Evolutionary conservation across 2,113 vertebrate species (phyloP).

Genomic region (Nipponia nippon): DNA sequence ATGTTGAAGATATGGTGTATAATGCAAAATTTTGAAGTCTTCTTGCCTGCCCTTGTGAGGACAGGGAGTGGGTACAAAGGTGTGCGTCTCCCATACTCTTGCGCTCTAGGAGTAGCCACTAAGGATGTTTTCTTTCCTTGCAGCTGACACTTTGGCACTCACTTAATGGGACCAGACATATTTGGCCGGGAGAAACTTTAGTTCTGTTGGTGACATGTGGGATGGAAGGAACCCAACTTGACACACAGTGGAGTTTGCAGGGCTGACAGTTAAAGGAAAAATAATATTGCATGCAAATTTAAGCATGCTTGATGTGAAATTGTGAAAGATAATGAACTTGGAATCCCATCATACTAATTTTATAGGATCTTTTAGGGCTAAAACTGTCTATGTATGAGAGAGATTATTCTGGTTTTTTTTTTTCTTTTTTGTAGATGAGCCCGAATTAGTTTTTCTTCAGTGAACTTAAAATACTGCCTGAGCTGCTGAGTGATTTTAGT

Average conservation of each 20-base stretch:
- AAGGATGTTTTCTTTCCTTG: background rate
- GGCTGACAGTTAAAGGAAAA: background rate
- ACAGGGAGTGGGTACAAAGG: background rate
- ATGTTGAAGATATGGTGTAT: background rate
- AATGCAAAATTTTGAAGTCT: background rate
- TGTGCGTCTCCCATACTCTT: background rate
- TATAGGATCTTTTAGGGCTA: background rate
- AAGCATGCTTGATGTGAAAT: background rate
- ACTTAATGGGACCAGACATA: background rate
- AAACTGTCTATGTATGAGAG: background rate
- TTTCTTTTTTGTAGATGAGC: background rate
- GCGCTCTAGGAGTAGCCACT: background rate
- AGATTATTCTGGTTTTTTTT: background rate
- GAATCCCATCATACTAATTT: background rate
- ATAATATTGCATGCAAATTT: background rate
- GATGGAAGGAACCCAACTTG: background rate
- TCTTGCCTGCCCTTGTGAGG: background rate
- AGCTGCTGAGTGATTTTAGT: background rate
- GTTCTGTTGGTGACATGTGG: background rate
- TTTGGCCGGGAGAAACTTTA: background rate
- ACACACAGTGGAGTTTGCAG: constrained; percentile 13
- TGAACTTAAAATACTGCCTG: background rate
- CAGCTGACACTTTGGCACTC: background rate
- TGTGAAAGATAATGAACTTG: background rate
- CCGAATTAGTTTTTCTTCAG: background rate